Base-by-base conservation (phyloP, 2,888 invertebrate species). In the Pelosia muscerda region DNA sequence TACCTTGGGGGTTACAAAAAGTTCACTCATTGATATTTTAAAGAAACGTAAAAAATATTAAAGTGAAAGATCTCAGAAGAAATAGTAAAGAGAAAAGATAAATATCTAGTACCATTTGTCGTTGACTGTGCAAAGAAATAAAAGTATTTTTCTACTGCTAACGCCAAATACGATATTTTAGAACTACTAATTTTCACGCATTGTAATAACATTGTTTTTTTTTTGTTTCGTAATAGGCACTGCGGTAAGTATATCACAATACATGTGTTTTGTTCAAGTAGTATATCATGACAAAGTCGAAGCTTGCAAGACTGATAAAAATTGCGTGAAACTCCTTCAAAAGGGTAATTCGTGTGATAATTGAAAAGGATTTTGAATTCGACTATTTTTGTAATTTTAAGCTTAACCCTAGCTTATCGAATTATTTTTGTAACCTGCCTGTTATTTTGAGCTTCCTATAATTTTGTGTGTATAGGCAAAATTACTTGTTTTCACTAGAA, bases 251-350 rank as follows among this genome's bases (percentile, higher is more conserved):
- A 28, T 31, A n/a, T n/a, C n/a, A n/a, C n/a, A 60, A 63, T 59
- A 65, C 31, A 42, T 63, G 69, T 74, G 10, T 72, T 74, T 75
- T 68, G 22, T 63, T 81, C 74, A 63, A 73, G 72, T 76, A 73
- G 79, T 75, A 79, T 84, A 85, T 83, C 82, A 76, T 72, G 89
- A 90, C 86, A 78, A 84, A 87, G 87, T 90, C 88, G 85, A 90
- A 87, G 92, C 92, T 90, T 89, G 92, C 90, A 93, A 94, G 94
- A 94, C 94, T 94, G 94, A 94, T 81, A 83, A 74, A 71, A 73
- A 79, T 80, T 84, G 82, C 88, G 83, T 85, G 85, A 71, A 79
- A 81, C 75, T 91, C 93, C 94, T 94, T 93, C 67, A 84, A 87
- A 94, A 94, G 94, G 94, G 91, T 61, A 75, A 81, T 81, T 87